Conservation (phyloP, 2,888 invertebrate genomes). For the Drosophila rellima region DNA sequence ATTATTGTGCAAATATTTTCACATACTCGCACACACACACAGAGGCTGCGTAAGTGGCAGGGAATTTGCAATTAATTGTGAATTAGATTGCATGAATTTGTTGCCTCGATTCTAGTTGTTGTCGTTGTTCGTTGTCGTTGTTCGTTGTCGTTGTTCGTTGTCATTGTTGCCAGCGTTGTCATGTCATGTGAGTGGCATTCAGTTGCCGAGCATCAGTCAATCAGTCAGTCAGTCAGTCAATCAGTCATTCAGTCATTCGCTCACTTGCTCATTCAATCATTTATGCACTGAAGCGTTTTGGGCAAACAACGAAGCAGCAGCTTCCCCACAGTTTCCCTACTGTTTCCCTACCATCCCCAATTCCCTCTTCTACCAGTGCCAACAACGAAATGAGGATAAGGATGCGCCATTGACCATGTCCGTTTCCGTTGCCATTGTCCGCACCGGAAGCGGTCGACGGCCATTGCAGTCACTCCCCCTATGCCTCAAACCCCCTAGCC, state of each 20-base stretch:
- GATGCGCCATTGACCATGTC: constrained; percentile 62
- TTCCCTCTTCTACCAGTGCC: background rate
- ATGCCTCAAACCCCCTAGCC: constrained; percentile 1
- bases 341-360: too few species aligned
- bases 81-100: constrained; percentile 82
- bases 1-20: constrained; percentile 85
- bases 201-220: constrained; percentile 30
- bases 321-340: constrained; percentile 1
- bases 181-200: constrained; percentile 15
- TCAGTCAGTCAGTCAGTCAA: constrained; percentile 39
- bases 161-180: constrained; percentile 12
- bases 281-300: constrained; percentile 71
- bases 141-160: constrained; percentile 23
- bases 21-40: constrained; percentile 48
- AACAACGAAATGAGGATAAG: constrained; percentile 11
- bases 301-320: constrained; percentile 51
- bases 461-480: constrained; percentile 23
- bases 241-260: constrained; percentile 32
- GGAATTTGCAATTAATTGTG: constrained; percentile 84
- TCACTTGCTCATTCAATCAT: constrained; percentile 58
- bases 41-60: constrained; percentile 67
- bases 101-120: constrained; percentile 51
- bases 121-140: constrained; percentile 27
- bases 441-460: constrained; percentile 56
- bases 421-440: constrained; percentile 58